Evolutionary conservation across 2,113 vertebrate species (phyloP).

Genomic region (Lagopus muta): DNA sequence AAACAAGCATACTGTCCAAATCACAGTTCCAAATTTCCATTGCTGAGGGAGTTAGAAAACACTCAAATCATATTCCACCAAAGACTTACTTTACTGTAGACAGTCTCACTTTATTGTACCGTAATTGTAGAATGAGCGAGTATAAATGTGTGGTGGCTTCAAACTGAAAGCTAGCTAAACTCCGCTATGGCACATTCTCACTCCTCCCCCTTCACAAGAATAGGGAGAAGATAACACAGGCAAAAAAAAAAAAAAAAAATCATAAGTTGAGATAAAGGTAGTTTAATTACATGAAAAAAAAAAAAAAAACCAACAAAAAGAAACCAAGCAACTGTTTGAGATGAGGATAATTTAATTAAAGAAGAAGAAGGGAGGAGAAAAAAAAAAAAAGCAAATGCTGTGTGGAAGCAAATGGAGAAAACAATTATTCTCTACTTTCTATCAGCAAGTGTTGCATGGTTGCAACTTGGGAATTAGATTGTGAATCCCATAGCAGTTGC

Average conservation of each 20-base stretch:
- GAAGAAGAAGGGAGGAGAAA: not conserved
- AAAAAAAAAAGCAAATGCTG: not conserved
- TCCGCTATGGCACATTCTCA: too few species aligned
- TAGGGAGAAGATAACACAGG: not conserved
- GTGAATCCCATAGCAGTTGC: not conserved
- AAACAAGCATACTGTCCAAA: not conserved
- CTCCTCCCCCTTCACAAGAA: not conserved
- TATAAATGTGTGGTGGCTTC: not conserved
- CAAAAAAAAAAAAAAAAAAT: not conserved
- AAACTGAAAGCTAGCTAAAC: not conserved
- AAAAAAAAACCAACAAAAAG: not conserved
- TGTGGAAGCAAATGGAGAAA: not conserved
- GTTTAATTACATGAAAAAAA: not conserved
- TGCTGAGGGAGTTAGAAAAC: not conserved
- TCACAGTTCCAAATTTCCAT: not conserved
- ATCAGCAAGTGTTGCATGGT: not conserved
- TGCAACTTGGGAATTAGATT: not conserved
- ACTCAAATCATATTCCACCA: not conserved
- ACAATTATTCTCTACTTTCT: not conserved
- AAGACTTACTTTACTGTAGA: not conserved
- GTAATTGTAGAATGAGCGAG: not conserved
- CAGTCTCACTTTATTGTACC: not conserved
- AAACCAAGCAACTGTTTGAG: not conserved
- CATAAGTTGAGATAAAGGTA: not conserved
- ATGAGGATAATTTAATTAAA: not conserved